Base-by-base conservation (phyloP, 2,113 vertebrate species). In the Urocitellus parryii region DNA sequence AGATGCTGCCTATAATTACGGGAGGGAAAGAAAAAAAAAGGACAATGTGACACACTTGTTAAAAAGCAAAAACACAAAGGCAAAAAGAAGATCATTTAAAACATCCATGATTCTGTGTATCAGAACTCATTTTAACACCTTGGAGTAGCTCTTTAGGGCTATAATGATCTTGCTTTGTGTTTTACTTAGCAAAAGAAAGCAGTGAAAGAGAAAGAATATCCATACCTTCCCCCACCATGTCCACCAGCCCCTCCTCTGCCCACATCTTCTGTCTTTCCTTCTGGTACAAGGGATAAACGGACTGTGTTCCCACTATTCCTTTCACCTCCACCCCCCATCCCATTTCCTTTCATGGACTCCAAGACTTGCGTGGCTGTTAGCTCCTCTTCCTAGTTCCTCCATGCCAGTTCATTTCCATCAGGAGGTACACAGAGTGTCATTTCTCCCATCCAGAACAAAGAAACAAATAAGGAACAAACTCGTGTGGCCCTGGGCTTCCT, bases 21-120 rank as follows among this genome's bases (percentile, higher is more conserved):
- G 56, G 20, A 51, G 48, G 73, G 68, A 58, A 42, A 42, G 39
- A 5, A 61, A 82, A 92, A 92, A 70, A 88, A n/a, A 25, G 51
- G 18, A 25, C 20, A 87, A 58, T 83, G 77, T 65, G 56, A 70
- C 22, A 5, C 0, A 2, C 51, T 70, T 37, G 6, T 48, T 48
- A 81, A 29, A 84, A 92, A 77, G 94, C 27, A 86, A 95, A 88
- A 91, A 34, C 48, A 67, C 39, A 77, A 80, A 85, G 72, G 65
- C 68, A 77, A 77, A 78, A 73, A 32, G 27, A n/a, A 72, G 42
- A 65, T 68, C 27, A 45, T 56, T 74, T 68, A 67, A 85, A 90
- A 42, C 58, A 11, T 42, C 73, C 24, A 1, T 32, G 37, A 86
- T 37, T 92, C 27, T 34, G 56, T 7, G n/a, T 45, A 18, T 10